Conservation (phyloP, 2,888 invertebrate genomes). For the Apantesis nais region DNA sequence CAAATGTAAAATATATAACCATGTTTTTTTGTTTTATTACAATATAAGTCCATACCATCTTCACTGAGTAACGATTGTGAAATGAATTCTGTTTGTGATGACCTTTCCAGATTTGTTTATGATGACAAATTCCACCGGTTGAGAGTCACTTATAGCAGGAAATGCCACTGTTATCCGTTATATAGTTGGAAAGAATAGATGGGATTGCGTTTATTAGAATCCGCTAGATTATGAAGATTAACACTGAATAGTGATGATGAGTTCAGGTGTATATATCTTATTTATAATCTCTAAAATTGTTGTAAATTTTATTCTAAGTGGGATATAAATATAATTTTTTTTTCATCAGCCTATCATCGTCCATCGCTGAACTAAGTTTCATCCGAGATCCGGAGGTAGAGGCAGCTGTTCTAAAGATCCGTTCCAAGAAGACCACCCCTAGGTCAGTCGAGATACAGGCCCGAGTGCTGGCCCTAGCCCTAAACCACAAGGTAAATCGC, state of each 20-base stretch:
- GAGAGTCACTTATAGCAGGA: background rate
- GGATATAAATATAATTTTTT: no score
- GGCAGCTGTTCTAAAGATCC: no score
- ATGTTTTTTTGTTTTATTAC: background rate
- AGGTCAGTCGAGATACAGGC: no score
- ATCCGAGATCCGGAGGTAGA: no score
- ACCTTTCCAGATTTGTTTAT: slow-evolving; percentile 9
- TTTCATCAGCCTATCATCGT: no score
- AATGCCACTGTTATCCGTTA: slow-evolving; percentile 1
- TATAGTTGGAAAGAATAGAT: background rate
- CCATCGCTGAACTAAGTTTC: no score
- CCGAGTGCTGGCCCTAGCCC: no score
- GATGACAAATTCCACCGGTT: slow-evolving; percentile 9
- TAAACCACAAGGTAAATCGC: no score
- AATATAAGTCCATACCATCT: background rate
- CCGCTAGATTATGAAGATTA: background rate
- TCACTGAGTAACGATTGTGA: background rate
- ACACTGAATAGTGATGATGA: background rate
- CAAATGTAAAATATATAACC: slow-evolving; percentile 5
- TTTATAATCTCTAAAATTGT: no score
- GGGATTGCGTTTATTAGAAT: background rate
- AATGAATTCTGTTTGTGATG: slow-evolving; percentile 3
- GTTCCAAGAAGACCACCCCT: no score
- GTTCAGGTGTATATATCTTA: background rate
- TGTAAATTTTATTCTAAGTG: no score